These are phyloP conservation scores for Takifugu rubripes DNA, from an alignment of 2,797 vertebrate species.

Conservation along the genomic window DNA sequence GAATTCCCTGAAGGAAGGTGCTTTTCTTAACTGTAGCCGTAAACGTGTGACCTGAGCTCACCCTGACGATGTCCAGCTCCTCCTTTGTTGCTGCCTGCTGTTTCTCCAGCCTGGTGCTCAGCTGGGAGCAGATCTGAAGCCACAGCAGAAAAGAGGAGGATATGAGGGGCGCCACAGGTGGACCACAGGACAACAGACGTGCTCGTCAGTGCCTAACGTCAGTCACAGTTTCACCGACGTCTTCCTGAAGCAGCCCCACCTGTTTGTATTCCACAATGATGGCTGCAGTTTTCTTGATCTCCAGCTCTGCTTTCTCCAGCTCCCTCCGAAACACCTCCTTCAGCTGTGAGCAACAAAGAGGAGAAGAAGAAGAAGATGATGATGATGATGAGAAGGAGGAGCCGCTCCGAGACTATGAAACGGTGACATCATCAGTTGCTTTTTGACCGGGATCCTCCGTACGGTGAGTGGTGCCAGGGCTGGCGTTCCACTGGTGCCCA, in stretches of 20 bases:
- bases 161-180: background rate
- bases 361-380: background rate
- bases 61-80: constrained; percentile 94
- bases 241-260: constrained; percentile 65
- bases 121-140: constrained; percentile 93
- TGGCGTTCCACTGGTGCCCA: no score
- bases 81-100: constrained; percentile 93
- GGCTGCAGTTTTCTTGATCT: constrained; percentile 97
- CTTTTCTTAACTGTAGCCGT: background rate
- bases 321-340: constrained; percentile 98
- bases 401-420: background rate
- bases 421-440: background rate
- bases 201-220: no score
- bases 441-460: no score
- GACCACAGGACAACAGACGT: background rate
- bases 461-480: no score
- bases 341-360: constrained; percentile 72
- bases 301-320: constrained; percentile 93
- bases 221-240: no score
- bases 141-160: constrained; percentile 11
- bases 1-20: constrained; percentile 6
- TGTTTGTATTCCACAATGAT: constrained; percentile 98
- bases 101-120: constrained; percentile 93
- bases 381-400: no score
- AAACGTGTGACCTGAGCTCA: constrained; percentile 53